A percentile compares a stretch with the other conserved stretches of the same genome.
Evolutionary conservation across 2,113 vertebrate species (phyloP).

Genomic region (Mobula birostris): DNA sequence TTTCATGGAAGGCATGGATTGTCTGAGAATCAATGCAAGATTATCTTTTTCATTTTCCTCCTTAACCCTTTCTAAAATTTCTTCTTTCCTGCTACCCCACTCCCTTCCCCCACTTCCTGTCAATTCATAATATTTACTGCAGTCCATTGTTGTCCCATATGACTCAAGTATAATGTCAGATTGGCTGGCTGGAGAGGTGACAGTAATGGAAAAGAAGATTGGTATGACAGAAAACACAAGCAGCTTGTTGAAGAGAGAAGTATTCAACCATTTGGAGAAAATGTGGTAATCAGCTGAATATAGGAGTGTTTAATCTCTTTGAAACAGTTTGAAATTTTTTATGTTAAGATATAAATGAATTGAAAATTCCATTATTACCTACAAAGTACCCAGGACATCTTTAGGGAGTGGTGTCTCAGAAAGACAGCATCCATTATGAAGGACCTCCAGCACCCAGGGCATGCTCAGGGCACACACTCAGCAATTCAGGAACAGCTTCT

Average conservation of each 20-base stretch:
- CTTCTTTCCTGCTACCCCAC: background rate
- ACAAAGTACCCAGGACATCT: no score
- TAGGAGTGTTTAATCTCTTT: background rate
- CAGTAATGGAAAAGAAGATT: background rate
- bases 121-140: background rate
- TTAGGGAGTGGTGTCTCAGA: no score
- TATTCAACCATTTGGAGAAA: background rate
- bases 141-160: background rate
- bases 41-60: background rate
- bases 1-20: background rate
- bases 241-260: background rate
- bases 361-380: background rate
- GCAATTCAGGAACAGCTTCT: no score
- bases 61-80: background rate
- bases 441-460: no score
- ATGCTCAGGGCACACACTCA: no score
- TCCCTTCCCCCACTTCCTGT: background rate
- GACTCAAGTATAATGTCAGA: background rate
- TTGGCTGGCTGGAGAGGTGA: background rate
- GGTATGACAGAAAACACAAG: background rate
- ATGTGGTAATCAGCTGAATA: background rate
- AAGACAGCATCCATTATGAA: no score
- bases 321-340: background rate
- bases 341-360: background rate
- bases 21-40: background rate